These are phyloP conservation scores for Florisuga fusca DNA, from an alignment of 2,797 vertebrate genomes.

Conservation along the genomic window DNA sequence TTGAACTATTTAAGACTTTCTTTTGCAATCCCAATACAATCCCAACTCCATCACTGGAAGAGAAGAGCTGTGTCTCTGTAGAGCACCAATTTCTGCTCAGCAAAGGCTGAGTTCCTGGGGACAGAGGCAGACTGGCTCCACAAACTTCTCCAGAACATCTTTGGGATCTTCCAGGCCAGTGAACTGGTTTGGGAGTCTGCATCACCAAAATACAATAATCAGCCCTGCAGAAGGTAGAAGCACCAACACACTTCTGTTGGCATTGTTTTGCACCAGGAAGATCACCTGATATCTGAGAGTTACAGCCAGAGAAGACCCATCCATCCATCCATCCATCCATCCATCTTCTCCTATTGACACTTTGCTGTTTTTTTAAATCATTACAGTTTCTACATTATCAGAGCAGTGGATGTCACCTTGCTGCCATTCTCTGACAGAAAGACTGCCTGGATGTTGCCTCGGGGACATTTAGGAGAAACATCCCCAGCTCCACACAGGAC, in stretches of 20 bases:
- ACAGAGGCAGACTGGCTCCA: background rate
- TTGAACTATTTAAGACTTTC: background rate
- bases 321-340: background rate
- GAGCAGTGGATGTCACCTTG: background rate
- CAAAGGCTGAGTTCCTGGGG: background rate
- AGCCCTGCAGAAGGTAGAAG: background rate
- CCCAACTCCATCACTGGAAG: too few species aligned
- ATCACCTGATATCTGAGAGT: background rate
- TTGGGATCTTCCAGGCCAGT: background rate
- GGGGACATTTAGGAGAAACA: background rate
- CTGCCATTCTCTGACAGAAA: background rate
- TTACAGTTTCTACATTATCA: background rate
- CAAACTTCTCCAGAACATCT: background rate
- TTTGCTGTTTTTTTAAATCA: background rate
- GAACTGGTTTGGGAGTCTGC: background rate
- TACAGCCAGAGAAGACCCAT: background rate
- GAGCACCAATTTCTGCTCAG: background rate
- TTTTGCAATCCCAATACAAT: background rate
- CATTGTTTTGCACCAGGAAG: background rate
- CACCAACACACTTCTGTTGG: background rate
- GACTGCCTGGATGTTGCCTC: background rate
- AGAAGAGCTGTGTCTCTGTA: background rate
- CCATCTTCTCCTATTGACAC: background rate
- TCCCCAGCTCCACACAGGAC: background rate
- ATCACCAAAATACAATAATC: background rate